Evolutionary conservation across 2,797 vertebrate species (phyloP).

Genomic region (Leuciscus waleckii): DNA sequence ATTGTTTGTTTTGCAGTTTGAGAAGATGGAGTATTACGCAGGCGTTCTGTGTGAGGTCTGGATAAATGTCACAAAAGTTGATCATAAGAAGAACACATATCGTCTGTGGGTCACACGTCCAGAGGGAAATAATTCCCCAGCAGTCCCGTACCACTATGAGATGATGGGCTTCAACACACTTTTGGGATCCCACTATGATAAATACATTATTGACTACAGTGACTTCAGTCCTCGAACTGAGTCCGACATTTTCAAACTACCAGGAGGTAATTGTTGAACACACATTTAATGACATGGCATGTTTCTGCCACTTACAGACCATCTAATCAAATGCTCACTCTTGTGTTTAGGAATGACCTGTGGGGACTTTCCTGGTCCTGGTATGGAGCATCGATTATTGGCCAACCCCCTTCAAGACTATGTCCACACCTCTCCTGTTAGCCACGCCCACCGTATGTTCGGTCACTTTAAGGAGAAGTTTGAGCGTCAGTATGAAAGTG

Average conservation of each 20-base stretch:
- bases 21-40: constrained; percentile 79
- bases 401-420: constrained; percentile 87
- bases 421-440: constrained; percentile 73
- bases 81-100: constrained; percentile 82
- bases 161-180: constrained; percentile 85
- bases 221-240: constrained; percentile 75
- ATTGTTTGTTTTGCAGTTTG: constrained; percentile 71
- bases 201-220: constrained; percentile 81
- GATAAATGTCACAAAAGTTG: constrained; percentile 79
- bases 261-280: constrained; percentile 66
- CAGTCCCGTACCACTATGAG: constrained; percentile 80
- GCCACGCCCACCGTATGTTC: constrained; percentile 76
- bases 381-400: constrained; percentile 78
- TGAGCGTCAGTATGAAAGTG: constrained; percentile 70
- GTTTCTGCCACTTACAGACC: background rate
- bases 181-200: constrained; percentile 85
- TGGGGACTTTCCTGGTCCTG: constrained; percentile 76
- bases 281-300: background rate
- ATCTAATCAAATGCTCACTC: background rate
- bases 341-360: constrained; percentile 75
- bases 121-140: constrained; percentile 59
- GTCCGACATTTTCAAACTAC: constrained; percentile 72
- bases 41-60: constrained; percentile 81
- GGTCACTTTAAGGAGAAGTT: constrained; percentile 75
- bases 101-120: constrained; percentile 81